Base-by-base conservation (phyloP, 2,113 vertebrate genomes). In the Callospermophilus lateralis region DNA sequence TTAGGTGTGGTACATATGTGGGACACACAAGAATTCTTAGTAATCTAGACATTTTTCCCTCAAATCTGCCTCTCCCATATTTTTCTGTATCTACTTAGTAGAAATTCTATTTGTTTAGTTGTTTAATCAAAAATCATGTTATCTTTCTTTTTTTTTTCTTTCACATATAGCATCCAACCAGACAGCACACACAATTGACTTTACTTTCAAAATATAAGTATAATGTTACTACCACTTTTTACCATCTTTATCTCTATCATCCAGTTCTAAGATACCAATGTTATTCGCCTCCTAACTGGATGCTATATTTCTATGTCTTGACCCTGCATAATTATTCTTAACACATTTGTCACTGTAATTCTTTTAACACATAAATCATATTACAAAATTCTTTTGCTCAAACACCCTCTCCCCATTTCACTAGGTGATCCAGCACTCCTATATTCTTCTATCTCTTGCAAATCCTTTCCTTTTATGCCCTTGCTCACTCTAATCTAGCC, bases 11-110 rank as follows among this genome's bases (percentile, higher is more conserved):
- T 70, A 1, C 83, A 95, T 77, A 94, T 79, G 73, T 95, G 78
- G 78, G 58, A 88, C 72, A 84, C 17, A n/a, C 37, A 84, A 80
- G 68, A 86, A 94, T 96, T 96, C 77, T 92, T 90, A 63, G n/a
- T 48, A 94, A 79, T 86, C 81, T 22, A 74, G 8, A 65, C 61
- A 48, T 83, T 32, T 93, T 63, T 87, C 32, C 22, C 24, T 9
- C 24, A 68, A 81, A n/a, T 1, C 8, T 84, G 13, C 34, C 79
- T 94, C 26, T 86, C 84, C 45, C 6, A 26, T 90, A 76, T 76
- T 96, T 63, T 96, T 89, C n/a, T 55, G 39, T 73, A 6, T 78
- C 6, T 92, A 74, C 34, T 89, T 88, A 83, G 85, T 58, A 91
- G 4, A 9, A 83, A 95, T 88, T 93, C 8, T 11, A 67, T 90